Base-by-base conservation (phyloP, 2,113 vertebrate genomes). In the Erythrocercus mccallii region DNA sequence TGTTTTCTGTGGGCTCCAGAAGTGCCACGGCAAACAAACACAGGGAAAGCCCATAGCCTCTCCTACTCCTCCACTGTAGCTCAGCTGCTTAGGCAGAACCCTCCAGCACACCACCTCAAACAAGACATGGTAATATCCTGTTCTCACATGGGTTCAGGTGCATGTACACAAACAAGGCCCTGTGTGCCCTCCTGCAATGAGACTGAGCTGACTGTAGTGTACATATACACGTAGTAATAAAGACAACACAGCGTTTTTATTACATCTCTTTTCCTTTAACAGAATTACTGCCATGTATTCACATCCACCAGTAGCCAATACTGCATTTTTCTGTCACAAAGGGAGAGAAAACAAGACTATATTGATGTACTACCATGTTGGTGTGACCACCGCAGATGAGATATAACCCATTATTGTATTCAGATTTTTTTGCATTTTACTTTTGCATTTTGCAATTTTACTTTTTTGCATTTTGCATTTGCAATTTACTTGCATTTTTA, bases 401-500 rank as follows among this genome's bases (percentile, higher is more conserved):
- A 61, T 42, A 44, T 13, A 76, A 66, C 30, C 50, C 57, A 44
- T 45, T 61, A 72, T 20, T 62, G 25, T 54, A 35, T 61, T 78
- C 86, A 81, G 44, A 45, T 20, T 45, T 45, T 45, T 45, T 45
- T 45, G 44, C 44, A 45, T 45, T 45, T 45, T 45, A 20, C 18
- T 45, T 45, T 45, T 21, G 44, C 44, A 21, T 45, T 45, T 45
- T 45, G 44, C 44, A 20, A 45, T 45, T 45, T 45, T 45, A 44
- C 19, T 21, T 45, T 45, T 21, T 45, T 45, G 44, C 44, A 45
- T 45, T 47, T 47, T 47, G 45, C 10, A 47, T 47, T 47, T 47
- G 14, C 89, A 95, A 90, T 83, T 68, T 21, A 80, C 78, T 81
- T 69, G 33, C 65, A 70, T 77, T 93, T 93, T 92, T 45, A 89